Conservation (phyloP, 1,140 invertebrate genomes). For the Campoletis sonorensis region DNA sequence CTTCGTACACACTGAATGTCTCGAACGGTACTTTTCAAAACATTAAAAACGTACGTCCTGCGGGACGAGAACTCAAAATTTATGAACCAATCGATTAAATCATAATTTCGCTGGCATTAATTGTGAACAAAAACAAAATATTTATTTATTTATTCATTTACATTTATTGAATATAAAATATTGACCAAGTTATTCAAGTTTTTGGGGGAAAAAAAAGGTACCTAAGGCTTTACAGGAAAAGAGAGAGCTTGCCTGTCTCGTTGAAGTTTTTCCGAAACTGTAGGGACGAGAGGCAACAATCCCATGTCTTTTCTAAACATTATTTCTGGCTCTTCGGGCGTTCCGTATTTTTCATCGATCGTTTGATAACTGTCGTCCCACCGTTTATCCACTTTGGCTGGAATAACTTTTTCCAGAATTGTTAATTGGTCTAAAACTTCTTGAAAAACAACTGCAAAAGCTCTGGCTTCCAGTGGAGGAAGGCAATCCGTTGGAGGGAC, state of each 20-base stretch:
- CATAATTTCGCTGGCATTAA: too few relatives aligned
- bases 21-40: conserved; percentile 52
- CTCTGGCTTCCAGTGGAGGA: conserved; percentile 52
- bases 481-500: conserved; percentile 45
- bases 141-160: too few relatives aligned
- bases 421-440: conserved; percentile 56
- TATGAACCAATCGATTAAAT: too few relatives aligned
- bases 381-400: conserved; percentile 50
- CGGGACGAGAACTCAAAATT: neutral
- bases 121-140: too few relatives aligned
- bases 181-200: too few relatives aligned
- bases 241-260: conserved; percentile 58
- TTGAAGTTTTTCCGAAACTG: conserved; percentile 59
- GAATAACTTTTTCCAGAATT: conserved; percentile 56
- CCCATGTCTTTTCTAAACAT: conserved; percentile 57
- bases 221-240: too few relatives aligned
- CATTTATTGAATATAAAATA: too few relatives aligned
- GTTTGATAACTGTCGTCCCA: conserved; percentile 58
- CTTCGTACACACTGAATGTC: conserved; percentile 54
- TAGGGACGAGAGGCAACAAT: conserved; percentile 47
- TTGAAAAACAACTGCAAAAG: conserved; percentile 52
- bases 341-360: conserved; percentile 56
- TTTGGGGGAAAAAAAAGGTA: too few relatives aligned
- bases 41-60: conserved; percentile 60
- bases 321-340: conserved; percentile 50